phyloP scores from a whole-genome alignment of 2,797 vertebrate genomes.

The Microhierax caerulescens region DNA sequence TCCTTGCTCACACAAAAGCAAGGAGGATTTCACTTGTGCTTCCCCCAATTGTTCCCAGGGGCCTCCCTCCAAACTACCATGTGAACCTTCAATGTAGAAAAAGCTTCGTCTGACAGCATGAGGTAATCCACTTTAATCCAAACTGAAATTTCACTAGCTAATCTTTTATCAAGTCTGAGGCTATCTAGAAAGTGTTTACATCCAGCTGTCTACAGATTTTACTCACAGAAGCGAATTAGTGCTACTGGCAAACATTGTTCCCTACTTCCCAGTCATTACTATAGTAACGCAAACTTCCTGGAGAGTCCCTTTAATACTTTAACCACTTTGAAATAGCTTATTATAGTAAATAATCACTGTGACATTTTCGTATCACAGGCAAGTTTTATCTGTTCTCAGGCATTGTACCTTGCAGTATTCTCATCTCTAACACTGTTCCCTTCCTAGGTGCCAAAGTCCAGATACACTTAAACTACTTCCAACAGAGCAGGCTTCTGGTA shows the following conservation, averaged over 20 bases:
- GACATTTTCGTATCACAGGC: neutral
- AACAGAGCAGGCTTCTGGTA: neutral
- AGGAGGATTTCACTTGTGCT: neutral
- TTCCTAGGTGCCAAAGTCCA: neutral
- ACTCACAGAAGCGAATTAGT: neutral
- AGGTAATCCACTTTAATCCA: neutral
- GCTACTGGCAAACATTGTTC: neutral
- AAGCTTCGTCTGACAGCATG: neutral
- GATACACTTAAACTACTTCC: neutral
- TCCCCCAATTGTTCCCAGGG: neutral
- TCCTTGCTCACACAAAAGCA: neutral
- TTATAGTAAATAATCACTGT: neutral
- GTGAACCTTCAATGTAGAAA: neutral
- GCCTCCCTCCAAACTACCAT: neutral
- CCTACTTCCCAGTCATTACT: neutral
- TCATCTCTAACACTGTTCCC: neutral
- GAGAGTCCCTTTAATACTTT: neutral
- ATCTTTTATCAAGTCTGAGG: neutral
- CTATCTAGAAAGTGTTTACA: neutral
- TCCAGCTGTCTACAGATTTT: neutral
- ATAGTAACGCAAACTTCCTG: neutral
- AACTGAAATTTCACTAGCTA: neutral
- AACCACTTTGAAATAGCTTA: neutral
- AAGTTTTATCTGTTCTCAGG: neutral
- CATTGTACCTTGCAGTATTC: neutral